Evolutionary conservation across 92 coral and sea anemone genomes (phyloP), one percentile per base, ranked within the genome.

Genomic region (Metridium senile): DNA sequence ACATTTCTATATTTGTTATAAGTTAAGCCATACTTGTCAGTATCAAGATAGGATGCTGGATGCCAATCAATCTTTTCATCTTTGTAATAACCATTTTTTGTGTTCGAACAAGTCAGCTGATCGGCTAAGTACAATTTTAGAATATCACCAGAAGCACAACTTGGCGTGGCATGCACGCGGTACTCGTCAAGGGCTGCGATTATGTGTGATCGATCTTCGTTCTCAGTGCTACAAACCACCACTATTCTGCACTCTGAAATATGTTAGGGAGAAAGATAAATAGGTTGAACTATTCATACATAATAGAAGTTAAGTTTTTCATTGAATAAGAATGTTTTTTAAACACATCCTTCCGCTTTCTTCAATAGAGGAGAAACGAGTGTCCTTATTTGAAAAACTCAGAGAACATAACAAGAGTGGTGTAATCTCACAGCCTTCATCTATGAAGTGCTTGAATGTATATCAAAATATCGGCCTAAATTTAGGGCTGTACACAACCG

Each of bases 141-240:
- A 49, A 69, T 88, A 0, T 58, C 78, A 45, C 71, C 29, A 19
- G 84, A 58, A 58, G 89, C 88, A 65, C 94, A 83, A 8, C 86
- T 76, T 0, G 91, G 94, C 9, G 91, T 86, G 27, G 87, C 91
- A 30, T 68, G 63, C 2, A 86, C 78, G 52, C 86, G 78, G 70
- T 79, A 82, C 84, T 90, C 91, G 62, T 90, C 94, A 43, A 90
- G 70, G 25, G 94, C 94, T 26, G 94, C 91, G 8, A 90, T 84
- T 33, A 90, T 66, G 81, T 83, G 84, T 53, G 94, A 90, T 57
- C 85, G 85, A 74, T 90, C 94, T 69, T 91, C 97, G 20, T 87
- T 93, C 68, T 93, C 98, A 7, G 72, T 81, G 75, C 94, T 89
- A 75, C 94, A 93, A 25, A 93, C 59, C 49, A 93, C 84, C 33